Percentiles rank a stretch among this genome's conserved stretches.
Evolutionary conservation across 2,797 vertebrate species (phyloP).

Genomic region (Thaleichthys pacificus): DNA sequence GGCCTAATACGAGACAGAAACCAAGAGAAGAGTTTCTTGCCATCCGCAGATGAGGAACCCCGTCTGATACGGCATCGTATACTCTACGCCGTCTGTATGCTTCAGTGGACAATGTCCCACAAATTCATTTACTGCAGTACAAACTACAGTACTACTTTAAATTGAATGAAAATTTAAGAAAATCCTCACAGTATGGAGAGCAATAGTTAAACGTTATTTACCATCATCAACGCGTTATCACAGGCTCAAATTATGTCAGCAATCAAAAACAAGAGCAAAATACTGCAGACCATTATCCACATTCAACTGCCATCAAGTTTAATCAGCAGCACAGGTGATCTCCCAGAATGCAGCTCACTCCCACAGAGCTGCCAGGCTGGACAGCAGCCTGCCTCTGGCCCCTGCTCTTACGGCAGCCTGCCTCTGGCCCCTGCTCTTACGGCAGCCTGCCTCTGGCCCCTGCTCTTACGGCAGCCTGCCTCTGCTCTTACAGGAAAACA

Average conservation of each 20-base stretch:
- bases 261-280: neutral
- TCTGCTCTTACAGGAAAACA: constrained; percentile 20
- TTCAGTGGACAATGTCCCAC: too few relatives aligned
- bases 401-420: too few relatives aligned
- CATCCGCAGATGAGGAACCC: too few relatives aligned
- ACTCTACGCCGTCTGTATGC: too few relatives aligned
- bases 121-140: too few relatives aligned
- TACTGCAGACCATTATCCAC: constrained; percentile 12
- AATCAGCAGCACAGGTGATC: constrained; percentile 10
- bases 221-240: neutral
- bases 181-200: neutral
- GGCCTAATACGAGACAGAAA: too few relatives aligned
- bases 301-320: constrained; percentile 8
- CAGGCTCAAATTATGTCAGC: neutral
- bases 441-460: too few relatives aligned
- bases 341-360: neutral
- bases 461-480: too few relatives aligned
- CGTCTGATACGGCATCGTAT: too few relatives aligned
- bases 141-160: too few relatives aligned
- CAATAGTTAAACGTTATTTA: neutral
- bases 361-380: neutral
- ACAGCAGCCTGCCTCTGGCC: neutral
- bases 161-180: neutral
- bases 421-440: neutral
- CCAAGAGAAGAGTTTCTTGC: too few relatives aligned